Evolutionary conservation across 2,888 invertebrate species (phyloP).

Genomic region (Charanyca ferruginea): DNA sequence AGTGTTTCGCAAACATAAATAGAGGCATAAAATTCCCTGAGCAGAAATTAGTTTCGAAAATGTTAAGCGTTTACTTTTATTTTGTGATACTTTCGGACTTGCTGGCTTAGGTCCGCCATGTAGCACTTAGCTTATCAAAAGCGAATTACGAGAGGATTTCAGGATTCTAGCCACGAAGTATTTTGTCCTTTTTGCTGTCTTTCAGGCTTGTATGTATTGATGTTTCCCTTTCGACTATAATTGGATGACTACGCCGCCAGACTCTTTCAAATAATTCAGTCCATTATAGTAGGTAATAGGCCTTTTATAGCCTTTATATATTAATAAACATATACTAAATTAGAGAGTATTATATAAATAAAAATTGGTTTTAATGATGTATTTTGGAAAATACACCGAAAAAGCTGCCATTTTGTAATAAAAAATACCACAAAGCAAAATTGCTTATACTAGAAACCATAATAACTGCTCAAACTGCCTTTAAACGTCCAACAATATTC

Average conservation of each 20-base stretch:
- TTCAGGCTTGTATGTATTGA: slow-evolving; percentile 4
- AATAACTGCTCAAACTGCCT: slow-evolving; percentile 2
- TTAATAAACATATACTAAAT: too few relatives aligned
- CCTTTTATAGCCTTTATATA: not conserved
- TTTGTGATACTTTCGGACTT: slow-evolving; percentile 26
- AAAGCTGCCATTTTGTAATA: too few relatives aligned
- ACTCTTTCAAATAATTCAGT: not conserved
- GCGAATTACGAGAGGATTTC: slow-evolving; percentile 38
- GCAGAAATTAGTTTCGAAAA: slow-evolving; percentile 41
- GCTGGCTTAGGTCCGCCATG: slow-evolving; percentile 31
- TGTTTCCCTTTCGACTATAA: not conserved
- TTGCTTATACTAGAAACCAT: slow-evolving; percentile 20
- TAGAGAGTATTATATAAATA: too few relatives aligned
- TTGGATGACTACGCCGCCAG: not conserved
- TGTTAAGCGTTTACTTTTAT: slow-evolving; percentile 25
- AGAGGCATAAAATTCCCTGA: slow-evolving; percentile 3
- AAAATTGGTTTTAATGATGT: too few relatives aligned
- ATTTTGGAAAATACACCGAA: too few relatives aligned
- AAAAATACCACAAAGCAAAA: too few relatives aligned
- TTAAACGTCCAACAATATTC: slow-evolving; percentile 18
- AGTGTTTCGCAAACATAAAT: slow-evolving; percentile 26
- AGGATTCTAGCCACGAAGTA: slow-evolving; percentile 15
- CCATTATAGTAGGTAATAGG: not conserved
- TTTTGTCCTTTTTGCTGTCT: not conserved
- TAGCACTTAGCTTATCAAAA: slow-evolving; percentile 55